Evolutionary conservation across 2,113 vertebrate genomes (phyloP).

Genomic region (Lepisosteus osseus): DNA sequence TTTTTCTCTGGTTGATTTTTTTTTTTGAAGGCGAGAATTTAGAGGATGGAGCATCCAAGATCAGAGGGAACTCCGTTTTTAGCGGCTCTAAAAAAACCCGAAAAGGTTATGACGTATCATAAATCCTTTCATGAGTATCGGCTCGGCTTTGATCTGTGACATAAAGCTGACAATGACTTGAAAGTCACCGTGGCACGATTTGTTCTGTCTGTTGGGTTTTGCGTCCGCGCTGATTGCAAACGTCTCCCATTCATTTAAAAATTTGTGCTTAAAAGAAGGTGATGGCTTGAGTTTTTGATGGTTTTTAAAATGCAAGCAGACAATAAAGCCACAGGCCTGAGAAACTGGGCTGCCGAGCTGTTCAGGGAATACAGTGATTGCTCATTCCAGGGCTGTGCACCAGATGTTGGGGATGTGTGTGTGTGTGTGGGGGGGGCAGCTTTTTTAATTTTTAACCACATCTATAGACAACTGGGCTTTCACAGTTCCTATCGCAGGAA

Average conservation of each 20-base stretch:
- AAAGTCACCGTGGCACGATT: not conserved
- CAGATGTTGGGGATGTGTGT: slow-evolving; percentile 76
- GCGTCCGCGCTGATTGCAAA: no score
- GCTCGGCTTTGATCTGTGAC: no score
- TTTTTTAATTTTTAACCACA: slow-evolving; percentile 63
- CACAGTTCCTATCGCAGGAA: slow-evolving; percentile 39
- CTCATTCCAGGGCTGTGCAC: slow-evolving; percentile 61
- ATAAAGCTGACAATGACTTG: not conserved
- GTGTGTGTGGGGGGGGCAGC: slow-evolving; percentile 41
- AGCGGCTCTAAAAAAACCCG: no score
- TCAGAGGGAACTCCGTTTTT: no score
- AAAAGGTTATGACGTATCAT: no score
- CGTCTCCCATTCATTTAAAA: not conserved
- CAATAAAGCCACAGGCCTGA: not conserved
- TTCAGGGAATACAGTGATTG: not conserved
- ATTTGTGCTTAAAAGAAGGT: not conserved
- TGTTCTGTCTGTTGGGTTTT: not conserved
- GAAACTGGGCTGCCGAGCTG: not conserved
- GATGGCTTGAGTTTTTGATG: not conserved
- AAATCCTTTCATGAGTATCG: no score
- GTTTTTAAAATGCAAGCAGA: not conserved
- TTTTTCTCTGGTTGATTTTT: no score
- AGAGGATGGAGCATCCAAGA: no score
- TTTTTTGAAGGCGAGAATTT: no score
- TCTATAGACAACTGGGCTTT: slow-evolving; percentile 61